phyloP scores from a whole-genome alignment of 2,797 vertebrate genomes.

The Ctenochaetus hawaiiensis region DNA sequence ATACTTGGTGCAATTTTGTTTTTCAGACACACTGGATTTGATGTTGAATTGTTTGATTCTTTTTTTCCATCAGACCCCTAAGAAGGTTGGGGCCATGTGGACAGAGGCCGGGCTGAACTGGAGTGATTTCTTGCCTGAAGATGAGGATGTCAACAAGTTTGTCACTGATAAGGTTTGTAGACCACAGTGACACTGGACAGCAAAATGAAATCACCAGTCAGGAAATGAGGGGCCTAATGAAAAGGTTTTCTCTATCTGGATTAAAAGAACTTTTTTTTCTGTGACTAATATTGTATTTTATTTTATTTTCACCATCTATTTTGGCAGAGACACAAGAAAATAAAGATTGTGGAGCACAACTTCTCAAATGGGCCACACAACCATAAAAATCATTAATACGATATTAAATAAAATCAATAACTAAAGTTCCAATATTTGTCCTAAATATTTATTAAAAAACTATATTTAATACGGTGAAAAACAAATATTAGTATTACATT shows the following conservation, averaged over 20 bases:
- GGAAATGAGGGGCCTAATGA: too few species aligned
- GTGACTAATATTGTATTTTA: too few species aligned
- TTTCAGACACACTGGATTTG: background rate
- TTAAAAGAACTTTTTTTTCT: background rate
- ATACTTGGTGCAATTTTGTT: background rate
- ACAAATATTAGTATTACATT: too few species aligned
- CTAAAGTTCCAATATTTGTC: background rate
- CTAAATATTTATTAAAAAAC: background rate
- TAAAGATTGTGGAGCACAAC: too few species aligned
- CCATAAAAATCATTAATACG: background rate
- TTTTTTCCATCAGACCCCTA: slow-evolving; percentile 87
- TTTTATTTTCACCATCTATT: too few species aligned
- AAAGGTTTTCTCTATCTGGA: background rate
- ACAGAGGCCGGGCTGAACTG: slow-evolving; percentile 92
- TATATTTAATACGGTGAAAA: too few species aligned
- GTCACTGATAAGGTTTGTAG: slow-evolving; percentile 91
- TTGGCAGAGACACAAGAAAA: too few species aligned
- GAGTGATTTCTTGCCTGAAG: slow-evolving; percentile 94
- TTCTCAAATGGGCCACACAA: too few species aligned
- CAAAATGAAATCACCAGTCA: background rate
- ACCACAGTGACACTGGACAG: too few species aligned
- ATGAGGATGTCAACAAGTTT: slow-evolving; percentile 93
- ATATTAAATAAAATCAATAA: too few species aligned
- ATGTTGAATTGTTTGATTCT: background rate
- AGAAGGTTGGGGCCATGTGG: slow-evolving; percentile 93